Percentiles rank a stretch among this genome's conserved stretches.
phyloP scores from a whole-genome alignment of 2,888 invertebrate genomes.

The Phorcus lineatus region DNA sequence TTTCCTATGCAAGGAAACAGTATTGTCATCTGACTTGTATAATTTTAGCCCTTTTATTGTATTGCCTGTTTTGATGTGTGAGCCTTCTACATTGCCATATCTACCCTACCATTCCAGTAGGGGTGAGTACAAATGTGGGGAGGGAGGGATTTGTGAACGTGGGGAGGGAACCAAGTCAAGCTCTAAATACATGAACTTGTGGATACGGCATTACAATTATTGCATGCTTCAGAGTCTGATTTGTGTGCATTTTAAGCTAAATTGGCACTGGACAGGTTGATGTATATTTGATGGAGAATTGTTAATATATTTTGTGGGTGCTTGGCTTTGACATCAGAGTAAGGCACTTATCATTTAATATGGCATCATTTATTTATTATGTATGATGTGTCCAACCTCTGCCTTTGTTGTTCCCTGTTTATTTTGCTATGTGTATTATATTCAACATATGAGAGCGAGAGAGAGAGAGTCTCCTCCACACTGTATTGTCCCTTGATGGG shows the following conservation, averaged over 20 bases:
- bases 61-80: neutral
- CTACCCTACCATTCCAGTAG: neutral
- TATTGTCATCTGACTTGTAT: neutral
- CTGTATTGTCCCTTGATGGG: neutral
- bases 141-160: too few species aligned
- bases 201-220: too few species aligned
- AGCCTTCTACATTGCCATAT: neutral
- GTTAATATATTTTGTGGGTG: slow-evolving; percentile 16
- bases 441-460: too few species aligned
- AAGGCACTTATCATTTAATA: neutral
- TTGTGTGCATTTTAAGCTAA: slow-evolving; percentile 8
- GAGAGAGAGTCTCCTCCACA: neutral
- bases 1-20: slow-evolving; percentile 20
- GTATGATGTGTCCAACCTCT: neutral
- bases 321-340: neutral
- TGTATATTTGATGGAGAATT: slow-evolving; percentile 9
- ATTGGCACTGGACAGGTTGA: neutral
- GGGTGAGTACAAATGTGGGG: neutral
- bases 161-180: too few species aligned
- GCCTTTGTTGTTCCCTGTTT: slow-evolving; percentile 7
- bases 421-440: too few species aligned
- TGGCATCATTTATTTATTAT: slow-evolving; percentile 18
- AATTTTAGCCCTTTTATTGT: slow-evolving; percentile 4
- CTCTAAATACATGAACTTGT: too few species aligned
- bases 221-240: neutral